These are phyloP conservation scores for Lepetodrilus schrolli DNA, from an alignment of 2,888 invertebrate species.

Conservation along the genomic window DNA sequence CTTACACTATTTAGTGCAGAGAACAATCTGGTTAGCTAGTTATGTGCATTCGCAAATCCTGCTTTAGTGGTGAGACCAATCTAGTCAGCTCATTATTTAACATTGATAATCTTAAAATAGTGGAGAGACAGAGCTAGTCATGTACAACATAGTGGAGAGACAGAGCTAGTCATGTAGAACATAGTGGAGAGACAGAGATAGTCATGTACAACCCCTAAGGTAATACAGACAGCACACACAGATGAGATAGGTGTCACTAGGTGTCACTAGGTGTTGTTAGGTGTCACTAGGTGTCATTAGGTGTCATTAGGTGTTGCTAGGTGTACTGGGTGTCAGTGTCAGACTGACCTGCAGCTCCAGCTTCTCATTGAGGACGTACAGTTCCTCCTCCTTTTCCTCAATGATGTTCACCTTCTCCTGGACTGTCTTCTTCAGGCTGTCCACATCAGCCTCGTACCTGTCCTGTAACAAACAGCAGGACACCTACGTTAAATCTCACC, in stretches of 20 bases:
- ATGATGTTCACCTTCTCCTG: slow-evolving; percentile 68
- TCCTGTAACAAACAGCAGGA: slow-evolving; percentile 47
- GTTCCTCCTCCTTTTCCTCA: slow-evolving; percentile 71
- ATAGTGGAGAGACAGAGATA: no score
- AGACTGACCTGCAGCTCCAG: slow-evolving; percentile 47
- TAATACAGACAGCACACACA: neutral
- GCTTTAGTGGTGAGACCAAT: no score
- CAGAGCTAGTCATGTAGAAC: no score
- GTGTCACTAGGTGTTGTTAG: neutral
- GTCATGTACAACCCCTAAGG: neutral
- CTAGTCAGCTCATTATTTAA: no score
- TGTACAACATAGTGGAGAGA: no score
- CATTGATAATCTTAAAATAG: no score
- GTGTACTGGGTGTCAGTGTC: neutral
- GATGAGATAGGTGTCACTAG: neutral
- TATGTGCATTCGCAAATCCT: no score
- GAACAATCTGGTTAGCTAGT: no score
- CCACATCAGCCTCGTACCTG: slow-evolving; percentile 62
- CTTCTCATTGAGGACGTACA: slow-evolving; percentile 67
- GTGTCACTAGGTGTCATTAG: no score
- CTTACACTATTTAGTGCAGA: no score
- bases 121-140: no score
- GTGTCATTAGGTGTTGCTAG: neutral
- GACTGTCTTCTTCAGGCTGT: slow-evolving; percentile 59
- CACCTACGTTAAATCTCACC: neutral